These are phyloP conservation scores for Anguilla marmorata DNA, from an alignment of 2,797 vertebrate species.

Conservation along the genomic window DNA sequence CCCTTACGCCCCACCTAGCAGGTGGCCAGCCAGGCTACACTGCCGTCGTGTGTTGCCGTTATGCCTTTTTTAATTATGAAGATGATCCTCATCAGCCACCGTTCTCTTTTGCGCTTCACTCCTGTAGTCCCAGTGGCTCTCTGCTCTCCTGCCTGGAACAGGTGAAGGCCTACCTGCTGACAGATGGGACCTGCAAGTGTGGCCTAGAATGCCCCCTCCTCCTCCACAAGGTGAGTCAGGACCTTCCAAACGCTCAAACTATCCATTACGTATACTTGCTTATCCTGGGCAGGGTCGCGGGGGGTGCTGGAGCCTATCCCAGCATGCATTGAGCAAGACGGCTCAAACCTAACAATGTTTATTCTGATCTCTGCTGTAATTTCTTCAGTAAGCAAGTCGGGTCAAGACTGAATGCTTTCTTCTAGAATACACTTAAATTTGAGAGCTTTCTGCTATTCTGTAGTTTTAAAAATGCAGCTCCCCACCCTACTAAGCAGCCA, in stretches of 20 bases:
- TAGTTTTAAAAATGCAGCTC: not conserved
- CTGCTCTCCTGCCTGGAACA: conserved; percentile 85
- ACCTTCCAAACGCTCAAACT: no score
- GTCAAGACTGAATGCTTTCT: not conserved
- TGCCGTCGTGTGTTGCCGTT: not conserved
- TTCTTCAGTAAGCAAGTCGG: not conserved
- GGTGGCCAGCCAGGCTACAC: not conserved
- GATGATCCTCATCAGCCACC: not conserved
- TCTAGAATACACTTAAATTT: not conserved
- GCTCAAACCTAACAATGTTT: not conserved
- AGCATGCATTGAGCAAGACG: no score
- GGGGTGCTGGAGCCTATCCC: no score
- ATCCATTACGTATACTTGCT: no score
- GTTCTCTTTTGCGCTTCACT: not conserved
- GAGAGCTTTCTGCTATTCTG: not conserved
- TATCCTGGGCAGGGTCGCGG: no score
- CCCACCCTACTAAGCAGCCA: no score
- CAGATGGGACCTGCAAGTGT: conserved; percentile 86
- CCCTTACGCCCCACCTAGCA: not conserved
- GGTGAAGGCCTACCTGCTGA: conserved; percentile 84
- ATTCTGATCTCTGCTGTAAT: not conserved
- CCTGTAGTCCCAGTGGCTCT: conserved; percentile 82
- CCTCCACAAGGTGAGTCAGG: conserved; percentile 77
- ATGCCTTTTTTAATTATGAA: conserved; percentile 3
- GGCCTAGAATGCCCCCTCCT: conserved; percentile 85